Percentiles rank a stretch among this genome's conserved stretches.
phyloP scores from a whole-genome alignment of 2,797 vertebrate species.

The Toxotes lorentzi region DNA sequence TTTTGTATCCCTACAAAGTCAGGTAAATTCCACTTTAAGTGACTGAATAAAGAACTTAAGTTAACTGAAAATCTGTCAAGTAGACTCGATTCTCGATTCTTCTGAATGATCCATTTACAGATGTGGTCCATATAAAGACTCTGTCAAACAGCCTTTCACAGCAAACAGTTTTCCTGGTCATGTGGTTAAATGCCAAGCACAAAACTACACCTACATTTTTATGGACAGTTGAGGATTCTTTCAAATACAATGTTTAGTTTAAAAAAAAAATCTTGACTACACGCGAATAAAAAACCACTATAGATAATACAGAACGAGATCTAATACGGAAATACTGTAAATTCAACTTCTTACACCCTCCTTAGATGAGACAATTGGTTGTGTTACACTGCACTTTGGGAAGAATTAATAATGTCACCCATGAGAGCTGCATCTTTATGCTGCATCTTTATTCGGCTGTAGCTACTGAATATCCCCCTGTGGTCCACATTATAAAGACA shows the following conservation, averaged over 20 bases:
- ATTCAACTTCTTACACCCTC: slow-evolving; percentile 29
- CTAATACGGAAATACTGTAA: slow-evolving; percentile 1
- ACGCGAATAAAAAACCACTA: neutral
- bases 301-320: neutral
- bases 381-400: slow-evolving; percentile 24
- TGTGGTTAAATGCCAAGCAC: neutral
- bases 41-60: neutral
- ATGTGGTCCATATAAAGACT: neutral
- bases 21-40: neutral
- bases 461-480: slow-evolving; percentile 13
- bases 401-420: slow-evolving; percentile 44
- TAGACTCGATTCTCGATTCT: neutral
- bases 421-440: slow-evolving; percentile 24
- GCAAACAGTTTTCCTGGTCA: too few relatives aligned
- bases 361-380: slow-evolving; percentile 11
- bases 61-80: neutral
- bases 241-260: neutral
- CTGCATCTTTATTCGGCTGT: neutral
- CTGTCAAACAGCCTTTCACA: neutral
- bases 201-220: neutral
- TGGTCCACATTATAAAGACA: slow-evolving; percentile 28
- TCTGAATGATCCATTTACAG: neutral
- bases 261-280: neutral
- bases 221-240: neutral
- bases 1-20: neutral